Percentiles rank a stretch among this genome's conserved stretches.
Evolutionary conservation across 2,888 invertebrate species (phyloP).

Genomic region (Digitonthophagus gazella): DNA sequence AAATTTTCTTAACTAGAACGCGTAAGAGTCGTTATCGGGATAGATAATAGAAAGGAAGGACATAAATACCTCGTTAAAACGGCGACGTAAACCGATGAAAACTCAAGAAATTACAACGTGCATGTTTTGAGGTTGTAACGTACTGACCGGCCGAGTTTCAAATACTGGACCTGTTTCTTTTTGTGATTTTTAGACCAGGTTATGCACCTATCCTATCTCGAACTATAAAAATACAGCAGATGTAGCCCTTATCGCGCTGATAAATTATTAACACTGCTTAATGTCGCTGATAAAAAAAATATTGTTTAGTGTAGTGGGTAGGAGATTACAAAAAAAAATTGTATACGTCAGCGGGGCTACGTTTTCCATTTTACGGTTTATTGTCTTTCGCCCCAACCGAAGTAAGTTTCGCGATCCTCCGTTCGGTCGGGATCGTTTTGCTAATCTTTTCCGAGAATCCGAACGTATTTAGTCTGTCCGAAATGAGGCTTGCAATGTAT

Average conservation of each 20-base stretch:
- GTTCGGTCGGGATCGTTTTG: neutral
- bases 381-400: too few relatives aligned
- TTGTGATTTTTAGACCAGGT: neutral
- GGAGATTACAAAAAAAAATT: neutral
- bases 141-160: too few relatives aligned
- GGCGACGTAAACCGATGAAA: neutral
- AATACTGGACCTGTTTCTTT: too few relatives aligned
- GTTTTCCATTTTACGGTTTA: too few relatives aligned
- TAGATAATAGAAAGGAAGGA: neutral
- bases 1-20: too few relatives aligned
- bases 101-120: neutral
- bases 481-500: neutral
- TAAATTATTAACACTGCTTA: conserved; percentile 15
- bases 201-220: conserved; percentile 12
- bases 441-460: neutral
- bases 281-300: conserved; percentile 15
- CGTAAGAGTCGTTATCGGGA: neutral
- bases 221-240: conserved; percentile 14
- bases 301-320: conserved; percentile 5
- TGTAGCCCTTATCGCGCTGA: conserved; percentile 8
- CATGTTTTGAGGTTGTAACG: neutral
- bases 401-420: too few relatives aligned
- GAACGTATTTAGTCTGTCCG: neutral
- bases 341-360: too few relatives aligned
- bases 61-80: neutral